These are phyloP conservation scores for Augochlora pura DNA, from an alignment of 1,140 invertebrate species.

Conservation along the genomic window DNA sequence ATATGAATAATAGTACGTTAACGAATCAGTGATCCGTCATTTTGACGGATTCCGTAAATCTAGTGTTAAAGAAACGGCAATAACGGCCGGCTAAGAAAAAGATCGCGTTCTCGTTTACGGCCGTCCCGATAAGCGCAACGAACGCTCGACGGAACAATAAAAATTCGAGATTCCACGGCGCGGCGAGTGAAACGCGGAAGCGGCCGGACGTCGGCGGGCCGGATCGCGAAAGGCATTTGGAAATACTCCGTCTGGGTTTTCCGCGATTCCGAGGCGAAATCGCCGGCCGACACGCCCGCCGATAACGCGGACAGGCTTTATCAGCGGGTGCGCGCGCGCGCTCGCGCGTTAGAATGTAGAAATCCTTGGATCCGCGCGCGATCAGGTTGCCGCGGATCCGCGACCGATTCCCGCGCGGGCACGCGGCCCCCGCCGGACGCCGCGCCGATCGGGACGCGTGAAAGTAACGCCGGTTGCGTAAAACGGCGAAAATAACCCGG, in stretches of 20 bases:
- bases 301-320: constrained; percentile 60
- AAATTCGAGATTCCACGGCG: background rate
- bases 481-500: background rate
- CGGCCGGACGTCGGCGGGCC: background rate
- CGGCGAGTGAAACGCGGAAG: background rate
- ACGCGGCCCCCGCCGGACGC: background rate
- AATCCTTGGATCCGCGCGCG: constrained; percentile 58
- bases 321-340: constrained; percentile 38
- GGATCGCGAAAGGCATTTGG: constrained; percentile 11
- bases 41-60: too few species aligned
- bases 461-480: constrained; percentile 29
- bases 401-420: background rate
- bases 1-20: too few species aligned
- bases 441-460: constrained; percentile 5
- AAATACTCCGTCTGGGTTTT: background rate
- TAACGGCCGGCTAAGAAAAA: too few species aligned
- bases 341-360: constrained; percentile 61
- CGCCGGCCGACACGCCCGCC: constrained; percentile 13
- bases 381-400: constrained; percentile 11
- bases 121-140: too few species aligned
- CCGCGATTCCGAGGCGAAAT: background rate
- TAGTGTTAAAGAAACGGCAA: too few species aligned
- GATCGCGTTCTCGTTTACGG: too few species aligned
- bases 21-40: too few species aligned
- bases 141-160: too few species aligned